Conservation (phyloP, 2,113 vertebrate species). For the Dasyurus viverrinus region DNA sequence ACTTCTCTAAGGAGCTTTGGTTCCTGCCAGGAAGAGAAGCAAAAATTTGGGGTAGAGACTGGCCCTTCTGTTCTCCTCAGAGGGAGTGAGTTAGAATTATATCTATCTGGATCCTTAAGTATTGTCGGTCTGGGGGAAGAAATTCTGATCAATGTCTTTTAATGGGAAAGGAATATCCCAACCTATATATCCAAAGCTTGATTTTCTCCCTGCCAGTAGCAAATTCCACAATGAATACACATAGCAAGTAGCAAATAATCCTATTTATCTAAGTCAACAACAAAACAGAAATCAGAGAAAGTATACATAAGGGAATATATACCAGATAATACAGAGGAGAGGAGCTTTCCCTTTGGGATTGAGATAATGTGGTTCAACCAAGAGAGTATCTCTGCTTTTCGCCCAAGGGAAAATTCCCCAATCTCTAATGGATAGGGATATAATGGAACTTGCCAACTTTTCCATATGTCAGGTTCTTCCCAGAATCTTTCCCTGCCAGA, state of each 20-base stretch:
- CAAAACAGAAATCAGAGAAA: not conserved
- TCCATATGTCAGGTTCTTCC: not conserved
- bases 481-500: not conserved
- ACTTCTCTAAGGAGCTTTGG: not conserved
- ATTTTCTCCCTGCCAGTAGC: too few relatives aligned
- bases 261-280: not conserved
- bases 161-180: not conserved
- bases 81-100: not conserved
- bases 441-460: not conserved
- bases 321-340: not conserved
- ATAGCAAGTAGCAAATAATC: not conserved
- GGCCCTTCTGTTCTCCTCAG: not conserved
- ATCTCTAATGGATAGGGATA: not conserved
- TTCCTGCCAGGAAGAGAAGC: not conserved
- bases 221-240: not conserved
- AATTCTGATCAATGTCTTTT: not conserved
- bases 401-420: not conserved
- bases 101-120: not conserved
- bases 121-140: not conserved
- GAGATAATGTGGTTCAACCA: not conserved
- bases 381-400: not conserved
- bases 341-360: not conserved
- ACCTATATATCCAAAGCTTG: not conserved
- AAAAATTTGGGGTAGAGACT: not conserved
- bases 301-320: not conserved